These are phyloP conservation scores for Laticauda laticaudata DNA, from an alignment of 2,113 vertebrate species.

Conservation along the genomic window DNA sequence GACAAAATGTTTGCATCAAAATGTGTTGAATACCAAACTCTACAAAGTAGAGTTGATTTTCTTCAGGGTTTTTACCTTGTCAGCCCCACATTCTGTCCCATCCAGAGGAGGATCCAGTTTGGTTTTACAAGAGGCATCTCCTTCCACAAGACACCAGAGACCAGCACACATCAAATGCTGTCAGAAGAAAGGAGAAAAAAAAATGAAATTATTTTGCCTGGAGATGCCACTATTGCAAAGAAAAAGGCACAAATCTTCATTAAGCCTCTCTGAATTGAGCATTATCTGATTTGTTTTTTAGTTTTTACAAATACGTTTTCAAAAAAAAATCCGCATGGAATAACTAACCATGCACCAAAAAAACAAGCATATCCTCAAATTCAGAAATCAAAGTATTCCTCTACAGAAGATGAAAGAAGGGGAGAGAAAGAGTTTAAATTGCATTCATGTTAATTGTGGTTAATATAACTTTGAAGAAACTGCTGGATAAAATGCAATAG, in stretches of 20 bases:
- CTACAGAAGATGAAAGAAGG: background rate
- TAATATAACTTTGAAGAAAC: background rate
- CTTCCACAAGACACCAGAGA: conserved; percentile 95
- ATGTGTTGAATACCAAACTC: background rate
- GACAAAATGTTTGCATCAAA: background rate
- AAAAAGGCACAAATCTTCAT: conserved; percentile 29
- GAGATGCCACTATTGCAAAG: conserved; percentile 31
- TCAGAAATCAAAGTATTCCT: background rate
- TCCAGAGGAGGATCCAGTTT: conserved; percentile 97
- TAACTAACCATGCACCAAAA: background rate
- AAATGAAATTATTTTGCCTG: conserved; percentile 37
- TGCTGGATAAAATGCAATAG: background rate
- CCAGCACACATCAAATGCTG: conserved; percentile 95
- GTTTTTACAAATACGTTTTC: conserved; percentile 21
- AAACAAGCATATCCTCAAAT: background rate
- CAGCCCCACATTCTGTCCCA: conserved; percentile 92
- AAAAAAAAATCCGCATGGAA: conserved; percentile 26
- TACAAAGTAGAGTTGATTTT: background rate
- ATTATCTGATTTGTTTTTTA: conserved; percentile 25
- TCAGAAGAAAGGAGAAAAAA: conserved; percentile 57
- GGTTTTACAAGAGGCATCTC: conserved; percentile 91
- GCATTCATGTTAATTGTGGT: background rate
- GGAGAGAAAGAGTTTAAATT: background rate
- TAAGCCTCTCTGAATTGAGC: conserved; percentile 36
- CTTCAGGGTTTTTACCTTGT: conserved; percentile 82